Evolutionary conservation across 2,113 vertebrate species (phyloP).

Genomic region (Hypocryptadius cinnamomeus): DNA sequence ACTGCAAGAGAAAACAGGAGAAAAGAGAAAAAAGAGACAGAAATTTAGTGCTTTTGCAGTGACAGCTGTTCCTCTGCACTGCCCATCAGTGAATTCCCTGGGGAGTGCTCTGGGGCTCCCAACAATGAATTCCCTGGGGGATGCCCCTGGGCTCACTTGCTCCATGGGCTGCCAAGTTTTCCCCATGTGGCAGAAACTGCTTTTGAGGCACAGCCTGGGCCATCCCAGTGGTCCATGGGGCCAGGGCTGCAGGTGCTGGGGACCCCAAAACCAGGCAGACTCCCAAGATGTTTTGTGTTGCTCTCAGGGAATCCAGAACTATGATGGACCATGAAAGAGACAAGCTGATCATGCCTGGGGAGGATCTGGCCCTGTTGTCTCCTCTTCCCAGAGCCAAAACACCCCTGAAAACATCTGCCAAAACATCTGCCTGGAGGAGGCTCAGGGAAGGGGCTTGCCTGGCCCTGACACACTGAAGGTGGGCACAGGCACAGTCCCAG

Average conservation of each 20-base stretch:
- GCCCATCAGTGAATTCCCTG: too few species aligned
- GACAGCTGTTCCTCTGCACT: not conserved
- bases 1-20: conserved; percentile 78
- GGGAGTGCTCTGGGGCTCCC: not conserved
- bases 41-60: not conserved
- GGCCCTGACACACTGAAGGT: not conserved
- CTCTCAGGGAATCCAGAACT: not conserved
- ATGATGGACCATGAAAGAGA: accelerated
- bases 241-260: not conserved
- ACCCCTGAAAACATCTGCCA: not conserved
- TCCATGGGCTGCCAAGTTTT: not conserved
- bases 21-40: not conserved
- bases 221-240: not conserved
- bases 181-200: not conserved
- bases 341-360: not conserved
- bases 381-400: not conserved
- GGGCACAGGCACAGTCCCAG: not conserved
- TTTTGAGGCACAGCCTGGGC: not conserved
- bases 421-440: not conserved
- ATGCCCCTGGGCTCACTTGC: not conserved
- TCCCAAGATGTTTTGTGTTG: not conserved
- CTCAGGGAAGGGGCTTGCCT: not conserved
- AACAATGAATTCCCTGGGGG: not conserved
- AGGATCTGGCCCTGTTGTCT: not conserved
- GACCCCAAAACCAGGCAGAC: not conserved